These are phyloP conservation scores for Aleadryas rufinucha DNA, from an alignment of 2,113 vertebrate species.

Conservation along the genomic window DNA sequence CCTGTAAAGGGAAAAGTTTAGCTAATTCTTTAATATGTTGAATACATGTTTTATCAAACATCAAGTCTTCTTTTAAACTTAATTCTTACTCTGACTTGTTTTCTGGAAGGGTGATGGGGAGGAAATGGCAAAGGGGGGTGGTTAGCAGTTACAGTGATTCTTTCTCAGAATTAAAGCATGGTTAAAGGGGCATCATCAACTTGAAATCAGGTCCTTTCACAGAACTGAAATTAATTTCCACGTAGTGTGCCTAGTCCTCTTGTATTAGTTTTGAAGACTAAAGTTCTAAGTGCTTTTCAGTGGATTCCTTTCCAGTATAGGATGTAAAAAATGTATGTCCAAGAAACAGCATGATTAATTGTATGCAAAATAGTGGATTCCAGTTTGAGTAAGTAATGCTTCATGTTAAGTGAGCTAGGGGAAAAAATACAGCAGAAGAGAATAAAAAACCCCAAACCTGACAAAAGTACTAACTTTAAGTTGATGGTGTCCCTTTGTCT, in stretches of 20 bases:
- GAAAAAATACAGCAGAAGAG: background rate
- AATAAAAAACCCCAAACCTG: background rate
- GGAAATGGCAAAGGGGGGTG: conserved; percentile 27
- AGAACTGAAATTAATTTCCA: background rate
- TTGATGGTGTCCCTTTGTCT: conserved; percentile 61
- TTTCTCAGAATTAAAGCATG: background rate
- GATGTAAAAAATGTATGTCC: background rate
- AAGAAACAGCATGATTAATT: background rate
- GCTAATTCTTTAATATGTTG: background rate
- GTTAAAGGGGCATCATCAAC: conserved; percentile 58
- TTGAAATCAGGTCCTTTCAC: background rate
- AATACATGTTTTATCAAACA: conserved; percentile 8
- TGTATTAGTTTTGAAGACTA: background rate
- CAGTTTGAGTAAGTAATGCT: background rate
- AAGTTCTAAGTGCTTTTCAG: background rate
- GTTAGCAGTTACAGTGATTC: background rate
- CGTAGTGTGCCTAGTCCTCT: background rate
- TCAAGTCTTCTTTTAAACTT: conserved; percentile 22
- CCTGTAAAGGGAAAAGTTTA: background rate
- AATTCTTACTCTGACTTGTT: conserved; percentile 25
- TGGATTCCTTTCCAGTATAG: background rate
- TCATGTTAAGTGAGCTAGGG: background rate
- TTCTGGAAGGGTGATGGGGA: background rate
- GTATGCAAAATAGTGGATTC: background rate
- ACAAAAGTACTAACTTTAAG: background rate